Evolutionary conservation across 2,888 invertebrate genomes (phyloP).

Genomic region (Pycnomerus fuliginosus): DNA sequence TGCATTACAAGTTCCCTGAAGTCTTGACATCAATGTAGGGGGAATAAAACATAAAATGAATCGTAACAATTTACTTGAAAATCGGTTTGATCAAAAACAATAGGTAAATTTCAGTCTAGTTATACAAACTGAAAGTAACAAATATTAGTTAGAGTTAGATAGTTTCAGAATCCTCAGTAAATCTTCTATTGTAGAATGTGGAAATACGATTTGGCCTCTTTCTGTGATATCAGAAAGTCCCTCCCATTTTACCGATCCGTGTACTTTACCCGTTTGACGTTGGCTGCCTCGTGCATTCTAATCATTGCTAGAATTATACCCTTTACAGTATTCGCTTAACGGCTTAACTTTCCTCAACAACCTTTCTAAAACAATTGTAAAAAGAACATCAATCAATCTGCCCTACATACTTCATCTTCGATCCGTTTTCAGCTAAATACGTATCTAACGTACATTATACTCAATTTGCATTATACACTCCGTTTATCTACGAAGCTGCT

Average conservation of each 20-base stretch:
- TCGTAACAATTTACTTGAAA: too few species aligned
- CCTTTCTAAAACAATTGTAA: constrained; percentile 8
- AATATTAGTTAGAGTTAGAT: constrained; percentile 19
- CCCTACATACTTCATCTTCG: background rate
- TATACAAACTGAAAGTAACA: constrained; percentile 16
- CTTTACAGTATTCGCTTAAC: constrained; percentile 12
- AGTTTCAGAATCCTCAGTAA: constrained; percentile 17
- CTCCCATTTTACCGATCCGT: constrained; percentile 22
- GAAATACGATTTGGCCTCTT: constrained; percentile 22
- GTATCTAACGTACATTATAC: too few species aligned
- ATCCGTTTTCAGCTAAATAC: background rate
- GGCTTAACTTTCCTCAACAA: constrained; percentile 2
- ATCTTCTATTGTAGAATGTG: constrained; percentile 21
- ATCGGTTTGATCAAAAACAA: too few species aligned
- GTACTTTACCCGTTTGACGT: constrained; percentile 24
- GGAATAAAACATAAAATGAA: too few species aligned
- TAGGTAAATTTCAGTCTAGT: constrained; percentile 18
- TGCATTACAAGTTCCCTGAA: too few species aligned
- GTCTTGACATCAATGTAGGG: too few species aligned
- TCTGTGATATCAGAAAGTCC: constrained; percentile 20
- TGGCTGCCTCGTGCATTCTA: constrained; percentile 23
- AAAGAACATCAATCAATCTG: constrained; percentile 15
- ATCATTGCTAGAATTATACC: constrained; percentile 21
- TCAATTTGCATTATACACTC: too few species aligned
- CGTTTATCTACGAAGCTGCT: too few species aligned